Evolutionary conservation across 2,797 vertebrate species (phyloP).

Genomic region (Paramormyrops hopkinsi): DNA sequence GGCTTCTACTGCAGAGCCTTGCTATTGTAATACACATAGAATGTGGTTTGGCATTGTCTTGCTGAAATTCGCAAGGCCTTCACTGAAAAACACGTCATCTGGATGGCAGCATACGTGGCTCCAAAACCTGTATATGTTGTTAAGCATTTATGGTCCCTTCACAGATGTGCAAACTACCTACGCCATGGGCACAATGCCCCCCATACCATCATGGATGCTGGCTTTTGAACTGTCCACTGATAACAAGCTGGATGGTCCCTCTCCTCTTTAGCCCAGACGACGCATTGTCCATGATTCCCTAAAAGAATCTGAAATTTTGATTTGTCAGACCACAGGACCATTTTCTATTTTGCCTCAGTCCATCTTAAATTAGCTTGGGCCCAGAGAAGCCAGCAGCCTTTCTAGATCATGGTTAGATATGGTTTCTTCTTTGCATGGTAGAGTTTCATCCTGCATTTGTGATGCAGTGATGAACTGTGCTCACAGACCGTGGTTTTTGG

Average conservation of each 20-base stretch:
- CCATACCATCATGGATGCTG: background rate
- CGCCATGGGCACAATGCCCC: background rate
- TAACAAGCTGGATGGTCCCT: background rate
- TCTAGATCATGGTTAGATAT: background rate
- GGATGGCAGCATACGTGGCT: background rate
- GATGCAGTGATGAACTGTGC: background rate
- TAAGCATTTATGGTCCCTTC: background rate
- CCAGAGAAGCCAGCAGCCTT: background rate
- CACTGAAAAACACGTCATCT: background rate
- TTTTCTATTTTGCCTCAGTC: background rate
- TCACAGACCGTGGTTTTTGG: background rate
- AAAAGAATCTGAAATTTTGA: background rate
- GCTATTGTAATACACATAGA: background rate
- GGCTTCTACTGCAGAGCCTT: background rate
- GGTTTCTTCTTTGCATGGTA: background rate
- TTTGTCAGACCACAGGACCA: background rate
- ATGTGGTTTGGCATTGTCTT: background rate
- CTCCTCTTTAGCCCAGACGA: background rate
- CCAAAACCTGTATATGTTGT: background rate
- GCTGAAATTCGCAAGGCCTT: background rate
- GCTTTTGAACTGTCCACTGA: background rate
- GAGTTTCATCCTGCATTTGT: background rate
- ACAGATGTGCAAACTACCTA: background rate
- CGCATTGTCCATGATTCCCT: background rate
- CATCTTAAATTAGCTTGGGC: background rate